Conservation (phyloP, 2,888 invertebrate species). For the Zeuzera pyrina region DNA sequence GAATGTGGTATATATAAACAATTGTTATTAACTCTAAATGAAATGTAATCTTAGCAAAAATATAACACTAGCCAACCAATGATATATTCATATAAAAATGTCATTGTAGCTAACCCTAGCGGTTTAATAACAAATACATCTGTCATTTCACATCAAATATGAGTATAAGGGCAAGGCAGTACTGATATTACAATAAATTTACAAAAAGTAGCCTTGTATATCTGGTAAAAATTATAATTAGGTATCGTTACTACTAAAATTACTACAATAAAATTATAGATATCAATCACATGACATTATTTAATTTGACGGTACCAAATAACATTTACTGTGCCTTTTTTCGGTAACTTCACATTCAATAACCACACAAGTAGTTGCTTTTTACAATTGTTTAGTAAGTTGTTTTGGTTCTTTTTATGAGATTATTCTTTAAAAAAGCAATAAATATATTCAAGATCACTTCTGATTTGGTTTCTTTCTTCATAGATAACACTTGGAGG, state of each 20-base stretch:
- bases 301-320: not conserved
- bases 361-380: constrained; percentile 6
- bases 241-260: constrained; percentile 49
- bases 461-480: constrained; percentile 56
- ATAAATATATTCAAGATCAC: constrained; percentile 41
- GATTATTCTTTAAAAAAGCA: constrained; percentile 15
- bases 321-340: not conserved
- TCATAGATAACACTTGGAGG: constrained; percentile 58
- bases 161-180: constrained; percentile 37
- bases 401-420: constrained; percentile 24
- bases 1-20: no score
- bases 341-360: not conserved
- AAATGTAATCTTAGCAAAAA: no score
- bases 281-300: no score
- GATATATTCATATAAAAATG: no score
- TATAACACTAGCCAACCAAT: no score
- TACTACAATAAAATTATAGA: constrained; percentile 32
- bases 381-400: constrained; percentile 28
- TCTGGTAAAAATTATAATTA: constrained; percentile 41
- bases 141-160: not conserved
- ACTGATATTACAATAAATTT: constrained; percentile 41
- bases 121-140: no score
- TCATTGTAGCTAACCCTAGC: no score
- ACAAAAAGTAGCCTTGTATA: constrained; percentile 46
- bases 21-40: no score